phyloP scores from a whole-genome alignment of 2,888 invertebrate genomes.

The Netelia virgata region DNA sequence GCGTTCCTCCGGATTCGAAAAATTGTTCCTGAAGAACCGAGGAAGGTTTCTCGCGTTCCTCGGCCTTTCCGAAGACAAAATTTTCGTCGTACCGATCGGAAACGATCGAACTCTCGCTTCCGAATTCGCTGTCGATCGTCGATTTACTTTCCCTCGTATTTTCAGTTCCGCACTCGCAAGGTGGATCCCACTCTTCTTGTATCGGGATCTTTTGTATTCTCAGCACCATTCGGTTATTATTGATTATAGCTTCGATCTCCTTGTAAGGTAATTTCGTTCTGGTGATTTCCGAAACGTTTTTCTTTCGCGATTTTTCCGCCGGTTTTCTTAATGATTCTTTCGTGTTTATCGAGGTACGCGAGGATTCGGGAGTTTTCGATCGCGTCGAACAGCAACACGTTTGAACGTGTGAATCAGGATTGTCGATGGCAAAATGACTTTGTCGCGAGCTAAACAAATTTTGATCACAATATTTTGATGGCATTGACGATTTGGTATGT shows the following conservation, averaged over 20 bases:
- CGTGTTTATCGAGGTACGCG: not conserved
- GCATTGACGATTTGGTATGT: not conserved
- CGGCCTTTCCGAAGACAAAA: slow-evolving; percentile 26
- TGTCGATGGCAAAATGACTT: not conserved
- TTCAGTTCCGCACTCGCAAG: slow-evolving; percentile 77
- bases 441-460: not conserved
- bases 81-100: slow-evolving; percentile 36
- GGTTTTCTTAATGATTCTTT: not conserved
- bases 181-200: slow-evolving; percentile 75
- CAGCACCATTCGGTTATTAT: slow-evolving; percentile 77
- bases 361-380: not conserved
- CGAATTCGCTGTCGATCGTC: not conserved
- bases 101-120: slow-evolving; percentile 47
- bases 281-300: slow-evolving; percentile 77
- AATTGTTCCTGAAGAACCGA: slow-evolving; percentile 48
- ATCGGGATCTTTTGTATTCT: slow-evolving; percentile 73
- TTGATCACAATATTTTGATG: slow-evolving; percentile 19
- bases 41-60: slow-evolving; percentile 35
- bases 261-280: slow-evolving; percentile 77
- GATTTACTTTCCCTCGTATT: slow-evolving; percentile 16
- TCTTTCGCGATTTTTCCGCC: not conserved
- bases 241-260: slow-evolving; percentile 80
- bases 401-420: slow-evolving; percentile 6
- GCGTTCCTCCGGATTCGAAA: slow-evolving; percentile 41
- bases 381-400: slow-evolving; percentile 37